phyloP scores from a whole-genome alignment of 1,140 invertebrate genomes.

The Grapholita molesta region DNA sequence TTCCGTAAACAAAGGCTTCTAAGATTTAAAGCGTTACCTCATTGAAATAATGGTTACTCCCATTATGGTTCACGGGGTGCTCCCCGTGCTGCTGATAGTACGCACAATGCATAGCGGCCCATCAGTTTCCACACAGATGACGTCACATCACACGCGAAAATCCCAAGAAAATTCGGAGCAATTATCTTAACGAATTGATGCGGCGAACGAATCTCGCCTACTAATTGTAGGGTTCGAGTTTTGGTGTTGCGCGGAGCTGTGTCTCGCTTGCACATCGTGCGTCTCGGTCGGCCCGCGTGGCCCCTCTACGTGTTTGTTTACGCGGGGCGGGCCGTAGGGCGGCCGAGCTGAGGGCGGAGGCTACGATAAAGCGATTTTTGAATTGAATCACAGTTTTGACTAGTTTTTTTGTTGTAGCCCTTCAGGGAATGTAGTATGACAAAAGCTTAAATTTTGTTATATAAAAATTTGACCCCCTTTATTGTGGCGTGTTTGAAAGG shows the following conservation, averaged over 20 bases:
- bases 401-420: not conserved
- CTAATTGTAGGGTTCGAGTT: slow-evolving; percentile 72
- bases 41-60: slow-evolving; percentile 68
- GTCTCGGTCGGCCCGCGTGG: slow-evolving; percentile 33
- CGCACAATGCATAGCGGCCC: slow-evolving; percentile 69
- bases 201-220: slow-evolving; percentile 71
- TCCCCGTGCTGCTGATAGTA: slow-evolving; percentile 70
- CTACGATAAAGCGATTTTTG: slow-evolving; percentile 29
- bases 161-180: slow-evolving; percentile 53
- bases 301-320: slow-evolving; percentile 55
- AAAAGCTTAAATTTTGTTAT: not conserved
- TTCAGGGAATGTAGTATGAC: not conserved
- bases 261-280: slow-evolving; percentile 37
- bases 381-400: slow-evolving; percentile 8
- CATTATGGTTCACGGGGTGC: slow-evolving; percentile 63
- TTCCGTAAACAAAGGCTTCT: not conserved
- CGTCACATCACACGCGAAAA: slow-evolving; percentile 45
- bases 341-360: slow-evolving; percentile 49
- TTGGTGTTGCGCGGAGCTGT: slow-evolving; percentile 27
- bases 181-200: slow-evolving; percentile 73
- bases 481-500: not conserved
- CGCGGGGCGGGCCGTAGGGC: slow-evolving; percentile 63
- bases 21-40: slow-evolving; percentile 49
- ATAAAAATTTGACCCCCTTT: not conserved
- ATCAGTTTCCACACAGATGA: slow-evolving; percentile 33